Evolutionary conservation across 2,113 vertebrate species (phyloP), one percentile per base, ranked within the genome.

Genomic region (Daubentonia madagascariensis): DNA sequence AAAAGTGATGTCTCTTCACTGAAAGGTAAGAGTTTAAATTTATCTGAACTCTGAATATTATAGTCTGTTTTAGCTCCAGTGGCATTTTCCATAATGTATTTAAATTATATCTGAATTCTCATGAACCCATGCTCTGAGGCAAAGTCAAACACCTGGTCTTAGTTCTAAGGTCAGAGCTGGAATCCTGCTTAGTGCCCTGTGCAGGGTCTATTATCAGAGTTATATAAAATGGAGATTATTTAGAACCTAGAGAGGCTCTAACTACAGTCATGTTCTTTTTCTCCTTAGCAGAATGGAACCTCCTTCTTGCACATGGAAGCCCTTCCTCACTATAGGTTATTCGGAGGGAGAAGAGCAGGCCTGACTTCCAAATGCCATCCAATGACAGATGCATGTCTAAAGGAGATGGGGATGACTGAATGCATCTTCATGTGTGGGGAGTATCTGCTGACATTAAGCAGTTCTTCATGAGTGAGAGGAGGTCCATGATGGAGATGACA

Each of bases 21-120:
- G 43, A 93, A 92, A 96, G 91, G 57, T 96, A 91, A 94, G 93
- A 54, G 22, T 94, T 98, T 95, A 94, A 52, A 89, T 94, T 59
- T 95, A 91, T 94, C 73, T 94, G 59, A 93, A 91, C 20, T 97
- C 76, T 43, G 43, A 94, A 63, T 79, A 91, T 50, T 88, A 28
- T 50, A 85, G 45, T 88, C 84, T 87, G 8, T 83, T 97, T 93
- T 96, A 90, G 37, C n/a, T 72, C 35, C 68, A 81, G 37, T 43
- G 57, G 57, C 30, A 8, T 83, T 50, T 97, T 97, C 84, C 67
- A 70, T 94, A 92, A 95, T 67, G 9, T 86, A 65, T 96, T n/a
- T 72, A 80, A 91, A 91, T 94, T 57, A 70, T 37, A 45, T 91
- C 79, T 95, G 85, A 94, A 65, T 92, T 96, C 35, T 91, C 61